Percentiles rank a stretch among this genome's conserved stretches.
Evolutionary conservation across 2,888 invertebrate species (phyloP).

Genomic region (Platycheirus rosarum): DNA sequence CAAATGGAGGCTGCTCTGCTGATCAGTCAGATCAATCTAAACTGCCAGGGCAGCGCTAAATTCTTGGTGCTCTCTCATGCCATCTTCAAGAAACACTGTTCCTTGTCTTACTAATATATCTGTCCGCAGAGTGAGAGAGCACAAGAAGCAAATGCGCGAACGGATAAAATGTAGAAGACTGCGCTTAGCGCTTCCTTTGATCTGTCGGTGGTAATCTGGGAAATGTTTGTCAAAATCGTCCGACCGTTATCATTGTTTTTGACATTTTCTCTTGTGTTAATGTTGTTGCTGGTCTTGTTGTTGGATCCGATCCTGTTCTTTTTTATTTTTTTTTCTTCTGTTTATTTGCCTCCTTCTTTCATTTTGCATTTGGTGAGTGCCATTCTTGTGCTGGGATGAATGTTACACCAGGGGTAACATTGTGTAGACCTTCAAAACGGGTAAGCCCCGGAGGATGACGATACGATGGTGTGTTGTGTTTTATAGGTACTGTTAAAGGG

Average conservation of each 20-base stretch:
- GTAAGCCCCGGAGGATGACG: conserved; percentile 16
- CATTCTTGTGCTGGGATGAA: conserved; percentile 21
- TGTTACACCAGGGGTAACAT: conserved; percentile 46
- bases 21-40: conserved; percentile 21
- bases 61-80: conserved; percentile 19
- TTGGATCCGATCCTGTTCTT: conserved; percentile 49
- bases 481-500: not conserved
- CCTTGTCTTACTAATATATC: conserved; percentile 24
- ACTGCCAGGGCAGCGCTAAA: conserved; percentile 14
- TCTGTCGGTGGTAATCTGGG: conserved; percentile 83
- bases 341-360: conserved; percentile 2
- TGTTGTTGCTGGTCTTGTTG: conserved; percentile 68
- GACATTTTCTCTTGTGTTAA: conserved; percentile 78
- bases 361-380: conserved; percentile 54
- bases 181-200: conserved; percentile 80
- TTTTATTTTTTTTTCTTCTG: conserved; percentile 4
- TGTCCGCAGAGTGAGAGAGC: conserved; percentile 58
- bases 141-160: conserved; percentile 73
- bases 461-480: no score
- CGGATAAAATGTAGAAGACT: conserved; percentile 76
- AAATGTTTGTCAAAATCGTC: conserved; percentile 83
- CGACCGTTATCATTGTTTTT: conserved; percentile 83
- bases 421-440: conserved; percentile 35
- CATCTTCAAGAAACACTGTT: not conserved
- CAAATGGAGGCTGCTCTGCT: conserved; percentile 54